Percentiles rank a stretch among this genome's conserved stretches.
Evolutionary conservation across 2,113 vertebrate species (phyloP).

Genomic region (Bubo scandiacus): DNA sequence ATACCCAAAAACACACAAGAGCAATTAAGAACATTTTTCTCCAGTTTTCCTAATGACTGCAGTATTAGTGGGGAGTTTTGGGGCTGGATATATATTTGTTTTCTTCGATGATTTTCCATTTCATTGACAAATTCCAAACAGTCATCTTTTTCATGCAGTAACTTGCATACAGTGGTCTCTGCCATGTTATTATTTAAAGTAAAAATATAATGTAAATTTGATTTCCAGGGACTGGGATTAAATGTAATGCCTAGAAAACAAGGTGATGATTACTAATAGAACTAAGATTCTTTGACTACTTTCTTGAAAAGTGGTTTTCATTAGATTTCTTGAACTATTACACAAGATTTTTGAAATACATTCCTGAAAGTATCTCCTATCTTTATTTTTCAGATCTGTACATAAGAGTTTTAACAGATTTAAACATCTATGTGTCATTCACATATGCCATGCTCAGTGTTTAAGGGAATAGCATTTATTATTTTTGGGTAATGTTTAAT

Average conservation of each 20-base stretch:
- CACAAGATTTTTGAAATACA: not conserved
- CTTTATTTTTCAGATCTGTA: not conserved
- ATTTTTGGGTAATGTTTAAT: not conserved
- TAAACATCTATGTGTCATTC: not conserved
- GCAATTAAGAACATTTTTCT: not conserved
- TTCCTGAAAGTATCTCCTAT: not conserved
- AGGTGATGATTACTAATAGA: not conserved
- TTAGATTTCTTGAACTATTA: not conserved
- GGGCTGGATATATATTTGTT: not conserved
- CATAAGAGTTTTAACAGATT: not conserved
- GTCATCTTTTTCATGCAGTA: not conserved
- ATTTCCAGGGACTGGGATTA: not conserved
- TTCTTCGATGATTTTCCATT: not conserved
- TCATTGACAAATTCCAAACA: not conserved
- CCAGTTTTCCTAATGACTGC: not conserved
- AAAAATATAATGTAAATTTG: not conserved
- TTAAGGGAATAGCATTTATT: not conserved
- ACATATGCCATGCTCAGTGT: not conserved
- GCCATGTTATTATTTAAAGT: not conserved
- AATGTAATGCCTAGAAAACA: not conserved
- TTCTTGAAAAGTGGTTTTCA: not conserved
- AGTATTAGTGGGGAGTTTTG: not conserved
- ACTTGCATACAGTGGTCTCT: not conserved
- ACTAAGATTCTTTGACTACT: not conserved
- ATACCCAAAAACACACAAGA: not conserved